These are phyloP conservation scores for Micrastur ruficollis DNA, from an alignment of 2,797 vertebrate species.

Conservation along the genomic window DNA sequence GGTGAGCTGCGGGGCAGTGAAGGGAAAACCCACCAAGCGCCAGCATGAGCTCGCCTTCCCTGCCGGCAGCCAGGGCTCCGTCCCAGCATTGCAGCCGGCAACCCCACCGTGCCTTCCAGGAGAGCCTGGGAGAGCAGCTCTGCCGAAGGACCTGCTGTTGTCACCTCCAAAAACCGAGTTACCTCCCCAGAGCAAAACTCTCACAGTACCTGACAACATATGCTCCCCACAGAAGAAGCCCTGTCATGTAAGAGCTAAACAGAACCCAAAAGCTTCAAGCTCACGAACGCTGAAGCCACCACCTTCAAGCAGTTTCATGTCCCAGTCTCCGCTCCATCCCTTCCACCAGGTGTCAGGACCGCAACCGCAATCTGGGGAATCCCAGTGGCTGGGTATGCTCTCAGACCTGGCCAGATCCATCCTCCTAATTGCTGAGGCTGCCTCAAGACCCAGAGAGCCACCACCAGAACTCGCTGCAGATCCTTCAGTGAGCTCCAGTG, in stretches of 20 bases:
- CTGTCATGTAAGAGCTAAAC: neutral
- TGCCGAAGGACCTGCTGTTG: too few relatives aligned
- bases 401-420: neutral
- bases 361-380: fast-evolving
- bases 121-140: fast-evolving
- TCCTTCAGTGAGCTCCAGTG: neutral
- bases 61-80: fast-evolving
- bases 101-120: too few relatives aligned
- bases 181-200: neutral
- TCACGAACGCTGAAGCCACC: fast-evolving
- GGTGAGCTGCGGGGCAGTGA: neutral
- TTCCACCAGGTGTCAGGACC: fast-evolving
- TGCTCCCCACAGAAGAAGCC: fast-evolving
- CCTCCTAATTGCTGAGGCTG: neutral
- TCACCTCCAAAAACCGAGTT: neutral
- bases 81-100: neutral
- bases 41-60: neutral
- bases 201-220: fast-evolving
- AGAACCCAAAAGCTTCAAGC: neutral
- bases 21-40: neutral
- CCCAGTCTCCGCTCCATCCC: neutral
- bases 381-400: neutral
- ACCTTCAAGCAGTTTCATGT: neutral
- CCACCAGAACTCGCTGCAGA: neutral
- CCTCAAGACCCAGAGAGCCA: neutral